Evolutionary conservation across 2,113 vertebrate genomes (phyloP).

Genomic region (Colius striatus): DNA sequence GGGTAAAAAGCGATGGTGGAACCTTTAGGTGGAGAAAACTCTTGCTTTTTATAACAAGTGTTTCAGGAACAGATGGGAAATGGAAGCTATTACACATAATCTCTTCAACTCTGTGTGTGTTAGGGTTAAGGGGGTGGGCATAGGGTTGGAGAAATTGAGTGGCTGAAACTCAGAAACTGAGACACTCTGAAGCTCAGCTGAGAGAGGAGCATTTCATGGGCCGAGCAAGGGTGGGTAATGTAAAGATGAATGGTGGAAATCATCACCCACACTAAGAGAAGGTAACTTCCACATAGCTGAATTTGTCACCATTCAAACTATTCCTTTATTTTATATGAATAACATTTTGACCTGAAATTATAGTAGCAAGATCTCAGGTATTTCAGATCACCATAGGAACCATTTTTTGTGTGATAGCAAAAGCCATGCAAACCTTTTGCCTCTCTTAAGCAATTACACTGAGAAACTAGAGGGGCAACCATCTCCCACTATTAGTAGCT

Average conservation of each 20-base stretch:
- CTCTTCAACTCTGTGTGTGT: background rate
- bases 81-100: constrained; percentile 41
- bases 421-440: background rate
- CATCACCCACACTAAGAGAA: background rate
- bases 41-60: background rate
- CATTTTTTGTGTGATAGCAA: background rate
- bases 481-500: background rate
- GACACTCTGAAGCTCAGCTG: background rate
- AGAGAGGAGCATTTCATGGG: background rate
- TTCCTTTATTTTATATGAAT: background rate
- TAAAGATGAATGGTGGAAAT: background rate
- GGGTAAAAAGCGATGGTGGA: background rate
- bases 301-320: background rate
- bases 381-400: background rate
- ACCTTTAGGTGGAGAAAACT: background rate
- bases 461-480: background rate
- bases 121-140: background rate
- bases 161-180: background rate
- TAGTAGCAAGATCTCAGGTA: background rate
- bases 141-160: background rate
- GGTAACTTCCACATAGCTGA: background rate
- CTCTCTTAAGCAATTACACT: background rate
- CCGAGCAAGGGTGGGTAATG: background rate
- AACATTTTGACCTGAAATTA: background rate
- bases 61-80: constrained; percentile 38